Base-by-base conservation (phyloP, 2,888 invertebrate species). In the Brachyptera risi region DNA sequence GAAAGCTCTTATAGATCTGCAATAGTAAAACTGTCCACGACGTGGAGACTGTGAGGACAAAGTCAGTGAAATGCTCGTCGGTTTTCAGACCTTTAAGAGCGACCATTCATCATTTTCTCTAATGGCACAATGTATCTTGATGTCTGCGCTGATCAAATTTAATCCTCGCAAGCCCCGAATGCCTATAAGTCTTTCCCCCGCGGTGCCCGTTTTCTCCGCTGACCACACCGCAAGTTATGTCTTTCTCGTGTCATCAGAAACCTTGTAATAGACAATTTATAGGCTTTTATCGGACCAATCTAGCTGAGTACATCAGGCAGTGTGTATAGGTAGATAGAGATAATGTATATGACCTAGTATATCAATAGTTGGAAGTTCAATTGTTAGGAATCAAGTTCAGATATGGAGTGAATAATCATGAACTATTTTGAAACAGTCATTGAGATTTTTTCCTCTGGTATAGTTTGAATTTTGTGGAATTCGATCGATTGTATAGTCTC, bases 191-290 rank as follows among this genome's bases (percentile, higher is more conserved):
- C 74, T 69, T 69, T 72, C 72, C n/a, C n/a, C n/a, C 73, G 74
- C 73, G 73, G 73, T 75, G 76, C 79, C 78, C 79, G 79, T 79
- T 79, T 77, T 78, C 73, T 74, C 75, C 73, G 75, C n/a, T n/a
- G 76, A 47, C 47, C 47, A 24, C 47, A 47, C 23, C 47, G 24
- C n/a, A 47, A 47, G 47, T 47, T 47, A 47, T 47, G 47, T 47
- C 51, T 21, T 27, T 35, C 27, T 51, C 21, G 19, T 37, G 50
- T 31, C 54, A 23, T 54, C 54, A 54, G 37, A 21, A 17, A 19
- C 17, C 37, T 21, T 31, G 21, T 47, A 54, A 54, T 54, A 35
- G 54, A 13, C 21, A 35, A 54, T 54, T 54, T 54, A 54, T 54
- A 15, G 54, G 21, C 54, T 37, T 23, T 23, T 37, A n/a, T 38